Conservation (phyloP, 1,140 invertebrate genomes). For the Spodoptera frugiperda region DNA sequence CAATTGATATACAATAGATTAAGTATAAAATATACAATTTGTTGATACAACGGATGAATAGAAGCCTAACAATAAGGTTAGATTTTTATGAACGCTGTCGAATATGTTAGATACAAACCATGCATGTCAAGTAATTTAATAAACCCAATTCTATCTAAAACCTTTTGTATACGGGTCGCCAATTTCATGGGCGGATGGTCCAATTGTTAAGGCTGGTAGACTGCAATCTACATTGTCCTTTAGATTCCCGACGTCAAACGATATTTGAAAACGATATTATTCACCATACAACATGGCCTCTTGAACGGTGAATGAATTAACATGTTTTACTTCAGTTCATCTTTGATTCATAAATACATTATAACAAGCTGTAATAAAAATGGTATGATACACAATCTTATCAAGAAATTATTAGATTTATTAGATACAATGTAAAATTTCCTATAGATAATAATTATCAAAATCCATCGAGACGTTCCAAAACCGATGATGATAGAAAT, state of each 20-base stretch:
- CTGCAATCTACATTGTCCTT: constrained; percentile 42
- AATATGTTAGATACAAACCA: neutral
- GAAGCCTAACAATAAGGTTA: neutral
- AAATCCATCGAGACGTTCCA: neutral
- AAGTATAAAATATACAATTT: neutral
- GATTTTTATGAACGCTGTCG: neutral
- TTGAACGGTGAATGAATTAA: neutral
- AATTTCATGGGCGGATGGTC: constrained; percentile 36
- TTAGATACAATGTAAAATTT: neutral
- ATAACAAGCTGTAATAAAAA: neutral
- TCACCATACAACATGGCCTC: neutral
- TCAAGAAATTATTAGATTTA: neutral
- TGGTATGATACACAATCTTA: neutral
- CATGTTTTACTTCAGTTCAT: neutral
- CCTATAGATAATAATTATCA: neutral
- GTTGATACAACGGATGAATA: neutral
- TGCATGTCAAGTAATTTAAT: constrained; percentile 3
- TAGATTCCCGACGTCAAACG: neutral
- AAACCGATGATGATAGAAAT: neutral
- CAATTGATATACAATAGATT: neutral
- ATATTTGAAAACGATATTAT: constrained; percentile 30
- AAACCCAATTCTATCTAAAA: constrained; percentile 25
- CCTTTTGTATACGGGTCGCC: constrained; percentile 28
- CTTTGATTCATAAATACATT: neutral
- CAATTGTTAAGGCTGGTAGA: constrained; percentile 26